Evolutionary conservation across 2,888 invertebrate genomes (phyloP).

Genomic region (Agrotis ipsilon): DNA sequence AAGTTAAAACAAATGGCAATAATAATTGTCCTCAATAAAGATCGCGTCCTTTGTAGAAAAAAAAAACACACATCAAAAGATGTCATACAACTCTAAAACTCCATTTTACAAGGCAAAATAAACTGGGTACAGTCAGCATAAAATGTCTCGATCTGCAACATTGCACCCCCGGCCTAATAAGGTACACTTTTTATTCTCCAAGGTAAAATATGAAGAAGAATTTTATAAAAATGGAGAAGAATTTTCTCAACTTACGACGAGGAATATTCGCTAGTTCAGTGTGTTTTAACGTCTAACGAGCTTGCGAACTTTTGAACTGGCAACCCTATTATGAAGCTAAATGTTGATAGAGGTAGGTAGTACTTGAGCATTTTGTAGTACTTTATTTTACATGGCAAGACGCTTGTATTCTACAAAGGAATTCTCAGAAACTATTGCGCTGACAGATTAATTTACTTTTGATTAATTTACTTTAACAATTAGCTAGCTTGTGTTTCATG

Average conservation of each 20-base stretch:
- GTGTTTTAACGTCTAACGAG: conserved; percentile 53
- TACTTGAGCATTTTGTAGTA: conserved; percentile 11
- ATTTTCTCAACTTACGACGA: conserved; percentile 31
- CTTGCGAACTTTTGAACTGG: conserved; percentile 40
- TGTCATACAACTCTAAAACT: too few species aligned
- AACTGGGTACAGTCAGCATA: neutral
- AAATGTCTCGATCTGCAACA: conserved; percentile 10
- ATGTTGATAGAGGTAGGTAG: conserved; percentile 17
- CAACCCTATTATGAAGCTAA: conserved; percentile 34
- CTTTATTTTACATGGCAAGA: neutral
- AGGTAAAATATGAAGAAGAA: conserved; percentile 5
- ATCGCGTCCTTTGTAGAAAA: neutral
- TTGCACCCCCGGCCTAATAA: conserved; percentile 34
- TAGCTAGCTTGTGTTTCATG: too few species aligned
- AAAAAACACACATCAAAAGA: too few species aligned
- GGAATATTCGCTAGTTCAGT: conserved; percentile 33
- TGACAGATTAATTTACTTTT: too few species aligned
- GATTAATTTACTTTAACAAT: too few species aligned
- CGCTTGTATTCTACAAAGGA: neutral
- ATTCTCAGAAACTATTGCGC: too few species aligned
- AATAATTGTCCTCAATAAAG: neutral
- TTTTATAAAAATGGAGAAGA: conserved; percentile 12
- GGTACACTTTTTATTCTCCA: conserved; percentile 31
- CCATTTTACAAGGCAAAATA: neutral
- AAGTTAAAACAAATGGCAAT: too few species aligned